Conservation (phyloP, 23 tunicate species). For the Styela clava region DNA sequence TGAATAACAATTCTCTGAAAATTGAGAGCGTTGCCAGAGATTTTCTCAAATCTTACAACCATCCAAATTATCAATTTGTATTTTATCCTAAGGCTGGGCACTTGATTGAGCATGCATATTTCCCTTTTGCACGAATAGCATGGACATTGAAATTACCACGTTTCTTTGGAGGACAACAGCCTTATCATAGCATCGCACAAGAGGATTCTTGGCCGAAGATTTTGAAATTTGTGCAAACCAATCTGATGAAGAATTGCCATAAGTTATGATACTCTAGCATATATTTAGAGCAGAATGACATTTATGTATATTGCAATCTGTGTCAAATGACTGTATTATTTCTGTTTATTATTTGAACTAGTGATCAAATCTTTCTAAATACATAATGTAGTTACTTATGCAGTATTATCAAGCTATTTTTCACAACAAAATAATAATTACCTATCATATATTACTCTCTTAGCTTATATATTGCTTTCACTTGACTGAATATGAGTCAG, state of each 20-base stretch:
- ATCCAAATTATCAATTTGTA: conserved; percentile 27
- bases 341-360: too few relatives aligned
- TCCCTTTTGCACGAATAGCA: neutral
- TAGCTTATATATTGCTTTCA: too few relatives aligned
- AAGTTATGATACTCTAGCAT: neutral
- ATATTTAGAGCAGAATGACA: too few relatives aligned
- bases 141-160: neutral
- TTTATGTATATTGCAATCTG: too few relatives aligned
- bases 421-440: too few relatives aligned
- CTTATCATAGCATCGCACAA: conserved; percentile 54
- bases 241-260: neutral
- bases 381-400: too few relatives aligned
- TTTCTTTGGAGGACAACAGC: conserved; percentile 36
- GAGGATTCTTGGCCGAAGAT: conserved; percentile 57
- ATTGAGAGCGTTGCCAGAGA: neutral
- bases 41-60: neutral
- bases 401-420: too few relatives aligned
- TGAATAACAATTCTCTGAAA: neutral
- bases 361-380: too few relatives aligned
- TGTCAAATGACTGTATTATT: too few relatives aligned
- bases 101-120: conserved; percentile 33
- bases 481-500: too few relatives aligned
- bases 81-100: conserved; percentile 29
- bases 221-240: conserved; percentile 28
- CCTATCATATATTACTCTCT: too few relatives aligned